These are phyloP conservation scores for Semotilus atromaculatus DNA, from an alignment of 2,797 vertebrate species.

Conservation along the genomic window DNA sequence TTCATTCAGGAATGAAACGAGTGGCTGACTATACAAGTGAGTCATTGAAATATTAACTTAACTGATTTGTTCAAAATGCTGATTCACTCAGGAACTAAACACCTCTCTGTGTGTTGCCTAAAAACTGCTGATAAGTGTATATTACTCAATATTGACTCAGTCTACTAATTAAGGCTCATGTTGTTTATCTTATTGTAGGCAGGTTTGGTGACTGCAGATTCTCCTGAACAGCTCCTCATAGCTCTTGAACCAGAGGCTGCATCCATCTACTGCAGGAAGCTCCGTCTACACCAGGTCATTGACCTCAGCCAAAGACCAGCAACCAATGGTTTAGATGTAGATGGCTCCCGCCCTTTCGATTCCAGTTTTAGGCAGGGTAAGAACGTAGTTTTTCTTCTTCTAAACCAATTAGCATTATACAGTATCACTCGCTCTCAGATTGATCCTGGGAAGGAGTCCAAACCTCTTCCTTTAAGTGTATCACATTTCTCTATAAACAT, in stretches of 20 bases:
- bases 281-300: conserved; percentile 90
- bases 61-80: background rate
- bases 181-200: conserved; percentile 74
- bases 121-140: background rate
- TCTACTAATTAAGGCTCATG: background rate
- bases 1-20: background rate
- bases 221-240: conserved; percentile 90
- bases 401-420: conserved; percentile 32
- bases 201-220: conserved; percentile 84
- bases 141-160: background rate
- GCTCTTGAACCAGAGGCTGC: conserved; percentile 94
- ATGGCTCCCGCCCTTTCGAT: conserved; percentile 79
- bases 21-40: background rate
- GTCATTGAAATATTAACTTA: background rate
- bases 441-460: conserved; percentile 36
- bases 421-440: conserved; percentile 27
- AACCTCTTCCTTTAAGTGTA: conserved; percentile 35
- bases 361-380: conserved; percentile 94
- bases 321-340: conserved; percentile 72
- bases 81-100: background rate
- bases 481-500: conserved; percentile 62
- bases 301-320: conserved; percentile 85
- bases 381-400: background rate
- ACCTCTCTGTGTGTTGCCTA: background rate
- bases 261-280: conserved; percentile 94